phyloP scores from a whole-genome alignment of 2,113 vertebrate genomes.

The Ammospiza nelsoni region DNA sequence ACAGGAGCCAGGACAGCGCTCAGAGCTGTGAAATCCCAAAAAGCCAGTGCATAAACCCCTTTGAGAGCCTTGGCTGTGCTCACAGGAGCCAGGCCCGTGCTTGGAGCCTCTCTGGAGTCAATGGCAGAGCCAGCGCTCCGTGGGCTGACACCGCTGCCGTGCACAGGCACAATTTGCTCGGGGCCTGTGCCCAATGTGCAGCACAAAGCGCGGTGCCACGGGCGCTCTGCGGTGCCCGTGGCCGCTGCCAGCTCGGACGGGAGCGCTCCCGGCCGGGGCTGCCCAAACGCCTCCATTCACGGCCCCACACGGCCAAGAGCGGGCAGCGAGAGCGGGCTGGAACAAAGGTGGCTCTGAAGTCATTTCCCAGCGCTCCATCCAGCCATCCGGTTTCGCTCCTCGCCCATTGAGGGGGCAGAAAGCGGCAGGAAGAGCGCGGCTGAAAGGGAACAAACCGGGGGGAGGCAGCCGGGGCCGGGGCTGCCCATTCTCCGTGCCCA shows the following conservation, averaged over 20 bases:
- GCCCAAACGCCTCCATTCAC: slow-evolving; percentile 74
- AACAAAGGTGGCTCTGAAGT: slow-evolving; percentile 87
- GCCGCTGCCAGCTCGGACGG: slow-evolving; percentile 59
- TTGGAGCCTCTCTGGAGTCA: slow-evolving; percentile 37
- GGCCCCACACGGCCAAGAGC: slow-evolving; percentile 86
- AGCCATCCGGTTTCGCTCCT: slow-evolving; percentile 87
- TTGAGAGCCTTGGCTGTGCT: slow-evolving; percentile 19
- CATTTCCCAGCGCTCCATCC: slow-evolving; percentile 84
- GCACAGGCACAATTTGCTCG: slow-evolving; percentile 82
- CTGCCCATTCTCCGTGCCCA: slow-evolving; percentile 71
- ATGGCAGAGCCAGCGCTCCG: slow-evolving; percentile 42
- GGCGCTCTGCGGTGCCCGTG: not conserved
- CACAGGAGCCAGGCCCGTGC: not conserved
- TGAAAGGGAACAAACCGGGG: slow-evolving; percentile 85
- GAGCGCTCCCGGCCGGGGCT: slow-evolving; percentile 56
- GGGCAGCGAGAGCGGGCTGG: slow-evolving; percentile 63
- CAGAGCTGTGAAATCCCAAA: slow-evolving; percentile 2
- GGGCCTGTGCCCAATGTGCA: slow-evolving; percentile 73
- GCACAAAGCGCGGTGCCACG: slow-evolving; percentile 75
- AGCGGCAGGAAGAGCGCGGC: slow-evolving; percentile 87
- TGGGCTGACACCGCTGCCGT: slow-evolving; percentile 61
- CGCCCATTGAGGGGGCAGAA: slow-evolving; percentile 88
- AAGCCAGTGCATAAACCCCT: not conserved
- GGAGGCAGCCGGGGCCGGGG: slow-evolving; percentile 66
- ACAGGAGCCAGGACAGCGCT: no score